Evolutionary conservation across 2,888 invertebrate species (phyloP), one percentile per base, ranked within the genome.

Genomic region (Euplagia quadripunctaria): DNA sequence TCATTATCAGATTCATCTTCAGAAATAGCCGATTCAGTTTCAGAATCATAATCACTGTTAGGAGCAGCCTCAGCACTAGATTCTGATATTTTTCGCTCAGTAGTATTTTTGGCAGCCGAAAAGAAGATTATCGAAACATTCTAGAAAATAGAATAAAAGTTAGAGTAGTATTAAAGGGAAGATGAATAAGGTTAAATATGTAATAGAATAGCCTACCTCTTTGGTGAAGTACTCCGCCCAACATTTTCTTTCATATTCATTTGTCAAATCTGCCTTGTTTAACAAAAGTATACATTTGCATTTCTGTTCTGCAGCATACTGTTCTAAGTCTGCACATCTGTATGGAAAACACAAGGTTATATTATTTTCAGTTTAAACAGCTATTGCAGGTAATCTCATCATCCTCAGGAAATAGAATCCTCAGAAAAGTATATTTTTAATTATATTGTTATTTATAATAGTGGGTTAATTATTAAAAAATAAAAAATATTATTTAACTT

Each of bases 261-360:
- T 98, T 20, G 99, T 96, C 87, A 98, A 97, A 92, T 99, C 99
- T 0, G 99, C 98, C 92, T 99, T 99, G 93, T 99, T 99, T 43
- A 99, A 94, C 51, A 99, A 95, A 52, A 99, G 96, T 88, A 99
- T 96, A 90, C 98, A 98, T 84, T 92, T 93, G 79, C 95, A 95
- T 58, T 95, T 93, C 78, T 95, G 93, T 84, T 95, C 95, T 65
- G 86, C 72, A 58, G 96, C 94, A 92, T 95, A 95, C 75, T 92
- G 90, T 76, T 99, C 99, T 71, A 99, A 96, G 94, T 99, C 99
- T 87, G 97, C 97, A 94, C 99, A 99, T 71, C 99, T 97, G 81
- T 71, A 20, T 20, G 20, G 92, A 95, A 71, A 58, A 75, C 70
- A 55, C 16, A 20, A 16, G 31, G 31, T 64, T 42, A 51, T 52